Evolutionary conservation across 1,140 invertebrate species (phyloP).

Genomic region (Marisa cornuarietis): DNA sequence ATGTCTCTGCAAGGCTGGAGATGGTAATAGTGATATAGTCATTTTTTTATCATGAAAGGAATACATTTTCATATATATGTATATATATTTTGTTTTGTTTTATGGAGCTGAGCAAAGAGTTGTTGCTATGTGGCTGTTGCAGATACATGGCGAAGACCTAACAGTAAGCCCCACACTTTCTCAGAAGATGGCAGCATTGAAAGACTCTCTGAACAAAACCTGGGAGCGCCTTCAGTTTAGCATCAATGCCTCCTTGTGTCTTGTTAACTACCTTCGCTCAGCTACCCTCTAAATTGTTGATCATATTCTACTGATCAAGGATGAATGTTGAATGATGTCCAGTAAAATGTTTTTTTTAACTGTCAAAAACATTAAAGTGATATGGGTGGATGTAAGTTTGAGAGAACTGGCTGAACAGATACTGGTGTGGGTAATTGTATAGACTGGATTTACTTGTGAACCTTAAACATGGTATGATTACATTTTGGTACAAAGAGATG

Average conservation of each 20-base stretch:
- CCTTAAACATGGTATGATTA: too few species aligned
- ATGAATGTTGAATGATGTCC: too few species aligned
- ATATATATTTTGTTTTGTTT: too few species aligned
- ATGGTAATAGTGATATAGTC: neutral
- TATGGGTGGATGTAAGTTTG: too few species aligned
- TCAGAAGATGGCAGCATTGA: constrained; percentile 71
- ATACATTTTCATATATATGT: neutral
- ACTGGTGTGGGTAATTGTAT: too few species aligned
- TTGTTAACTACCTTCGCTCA: constrained; percentile 68
- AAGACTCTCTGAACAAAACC: constrained; percentile 70
- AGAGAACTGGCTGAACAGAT: too few species aligned
- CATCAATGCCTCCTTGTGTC: constrained; percentile 81
- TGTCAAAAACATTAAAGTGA: too few species aligned
- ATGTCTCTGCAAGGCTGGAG: neutral
- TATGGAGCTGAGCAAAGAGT: constrained; percentile 3
- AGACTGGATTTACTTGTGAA: too few species aligned
- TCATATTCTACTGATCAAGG: too few species aligned
- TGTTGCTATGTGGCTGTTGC: constrained; percentile 31
- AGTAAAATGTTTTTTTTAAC: too few species aligned
- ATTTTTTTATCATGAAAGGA: neutral
- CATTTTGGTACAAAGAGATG: too few species aligned
- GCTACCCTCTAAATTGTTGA: constrained; percentile 26
- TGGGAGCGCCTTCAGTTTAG: constrained; percentile 78
- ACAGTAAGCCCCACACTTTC: constrained; percentile 71
- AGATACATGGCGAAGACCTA: constrained; percentile 75